phyloP scores from a whole-genome alignment of 2,797 vertebrate genomes.

The Crypturellus tataupa region DNA sequence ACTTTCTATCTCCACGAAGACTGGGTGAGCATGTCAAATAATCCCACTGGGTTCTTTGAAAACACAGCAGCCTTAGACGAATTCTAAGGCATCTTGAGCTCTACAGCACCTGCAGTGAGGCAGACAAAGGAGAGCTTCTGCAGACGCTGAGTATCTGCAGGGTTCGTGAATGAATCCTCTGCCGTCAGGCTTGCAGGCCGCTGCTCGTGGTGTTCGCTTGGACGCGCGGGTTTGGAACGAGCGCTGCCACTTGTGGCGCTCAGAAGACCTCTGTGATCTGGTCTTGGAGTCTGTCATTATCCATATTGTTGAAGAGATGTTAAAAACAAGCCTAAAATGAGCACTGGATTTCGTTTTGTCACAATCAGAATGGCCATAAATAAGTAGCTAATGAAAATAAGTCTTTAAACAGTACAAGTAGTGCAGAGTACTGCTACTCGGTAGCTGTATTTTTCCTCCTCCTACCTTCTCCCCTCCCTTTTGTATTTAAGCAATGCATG shows the following conservation, averaged over 20 bases:
- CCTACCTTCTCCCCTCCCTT: not conserved
- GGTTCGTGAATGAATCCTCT: not conserved
- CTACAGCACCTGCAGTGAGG: not conserved
- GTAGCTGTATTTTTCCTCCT: not conserved
- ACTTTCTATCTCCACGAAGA: not conserved
- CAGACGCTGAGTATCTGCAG: fast-evolving
- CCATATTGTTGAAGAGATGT: not conserved
- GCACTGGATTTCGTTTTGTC: not conserved
- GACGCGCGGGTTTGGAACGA: not conserved
- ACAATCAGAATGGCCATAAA: not conserved
- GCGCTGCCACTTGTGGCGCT: not conserved
- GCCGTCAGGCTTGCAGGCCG: not conserved
- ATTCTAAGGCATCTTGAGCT: not conserved
- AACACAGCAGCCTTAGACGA: not conserved
- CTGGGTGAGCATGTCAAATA: not conserved
- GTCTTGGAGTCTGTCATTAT: not conserved
- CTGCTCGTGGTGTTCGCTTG: not conserved
- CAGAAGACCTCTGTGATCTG: not conserved
- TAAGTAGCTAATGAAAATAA: not conserved
- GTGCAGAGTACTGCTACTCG: not conserved
- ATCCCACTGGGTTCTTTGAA: not conserved
- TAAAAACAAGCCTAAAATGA: not conserved
- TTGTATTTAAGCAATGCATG: not conserved
- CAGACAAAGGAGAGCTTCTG: not conserved
- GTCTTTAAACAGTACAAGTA: not conserved